Evolutionary conservation across 2,888 invertebrate species (phyloP), one percentile per base, ranked within the genome.

Genomic region (Netelia melanura): DNA sequence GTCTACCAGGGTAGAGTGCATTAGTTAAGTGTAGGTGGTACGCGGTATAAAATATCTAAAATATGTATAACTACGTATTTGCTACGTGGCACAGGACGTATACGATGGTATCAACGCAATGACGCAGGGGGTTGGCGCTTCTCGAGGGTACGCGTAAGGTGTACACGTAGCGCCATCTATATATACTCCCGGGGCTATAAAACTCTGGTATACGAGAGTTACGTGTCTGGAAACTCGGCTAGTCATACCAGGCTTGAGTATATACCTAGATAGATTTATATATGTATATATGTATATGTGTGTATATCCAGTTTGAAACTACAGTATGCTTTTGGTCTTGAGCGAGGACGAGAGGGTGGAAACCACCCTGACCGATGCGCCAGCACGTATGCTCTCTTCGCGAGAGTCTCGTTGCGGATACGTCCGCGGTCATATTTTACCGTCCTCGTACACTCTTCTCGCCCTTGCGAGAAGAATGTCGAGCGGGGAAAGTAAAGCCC

Each of bases 161-260:
- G 14, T n/a, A 43, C 77, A 54, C 61, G 81, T 82, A 80, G 67
- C 56, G 52, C 44, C 71, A 44, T 79, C 74, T 23, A 68, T 38
- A 38, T 38, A 38, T 38, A 38, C 38, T 38, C 74, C 65, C 44
- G 25, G 48, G 52, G 67, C 74, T 77, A 84, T 86, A 86, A 86
- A 86, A 86, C 71, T 83, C 54, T 6, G 54, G 65, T 68, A 75
- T 78, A 84, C 68, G 80, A 68, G 74, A 75, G 74, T 61, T 74
- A 85, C 82, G 82, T 86, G 86, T 79, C 74, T 75, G 68, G 84
- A 70, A 82, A 81, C 71, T 75, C 58, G 75, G 77, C 77, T 71
- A 76, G 75, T 71, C 72, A 52, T 61, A 70, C 48, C 48, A 14
- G 11, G 5, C 38, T 68, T 21, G 17, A 54, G 65, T 52, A 11